Percentiles rank a stretch among this genome's conserved stretches.
These are phyloP conservation scores for Manis crassicaudata DNA, from an alignment of 2,797 vertebrate species.

Conservation along the genomic window DNA sequence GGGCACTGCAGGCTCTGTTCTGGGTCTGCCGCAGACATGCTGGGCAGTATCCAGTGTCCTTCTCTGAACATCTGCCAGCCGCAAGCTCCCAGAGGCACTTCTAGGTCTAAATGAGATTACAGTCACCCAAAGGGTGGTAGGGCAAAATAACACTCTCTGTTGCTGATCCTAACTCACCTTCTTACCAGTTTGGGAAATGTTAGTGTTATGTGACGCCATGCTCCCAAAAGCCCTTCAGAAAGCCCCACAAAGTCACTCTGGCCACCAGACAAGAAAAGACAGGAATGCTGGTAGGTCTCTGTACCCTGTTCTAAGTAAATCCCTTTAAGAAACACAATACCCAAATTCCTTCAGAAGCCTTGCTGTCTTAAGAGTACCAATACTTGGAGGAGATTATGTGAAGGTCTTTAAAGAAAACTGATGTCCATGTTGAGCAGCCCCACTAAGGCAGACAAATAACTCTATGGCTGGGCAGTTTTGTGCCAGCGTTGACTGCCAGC, in stretches of 20 bases:
- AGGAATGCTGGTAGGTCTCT: not conserved
- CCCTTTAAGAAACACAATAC: not conserved
- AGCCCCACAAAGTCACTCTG: not conserved
- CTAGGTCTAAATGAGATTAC: not conserved
- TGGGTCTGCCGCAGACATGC: not conserved
- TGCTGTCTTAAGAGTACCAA: not conserved
- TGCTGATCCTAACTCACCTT: not conserved
- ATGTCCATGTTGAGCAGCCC: not conserved
- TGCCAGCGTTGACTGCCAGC: not conserved
- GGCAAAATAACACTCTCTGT: not conserved
- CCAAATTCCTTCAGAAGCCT: not conserved
- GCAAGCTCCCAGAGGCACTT: not conserved
- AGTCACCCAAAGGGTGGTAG: not conserved
- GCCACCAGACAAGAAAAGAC: not conserved
- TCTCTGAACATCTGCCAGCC: not conserved
- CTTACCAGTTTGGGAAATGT: not conserved
- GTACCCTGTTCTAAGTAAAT: not conserved
- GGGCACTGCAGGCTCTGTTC: not conserved
- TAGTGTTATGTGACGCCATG: not conserved
- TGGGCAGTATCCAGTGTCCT: not conserved
- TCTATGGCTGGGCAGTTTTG: not conserved
- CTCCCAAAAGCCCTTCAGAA: not conserved
- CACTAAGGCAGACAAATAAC: not conserved
- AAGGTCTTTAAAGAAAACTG: conserved; percentile 7
- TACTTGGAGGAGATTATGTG: not conserved